phyloP scores from a whole-genome alignment of 1,140 invertebrate species.

The Sarcophaga bullata region DNA sequence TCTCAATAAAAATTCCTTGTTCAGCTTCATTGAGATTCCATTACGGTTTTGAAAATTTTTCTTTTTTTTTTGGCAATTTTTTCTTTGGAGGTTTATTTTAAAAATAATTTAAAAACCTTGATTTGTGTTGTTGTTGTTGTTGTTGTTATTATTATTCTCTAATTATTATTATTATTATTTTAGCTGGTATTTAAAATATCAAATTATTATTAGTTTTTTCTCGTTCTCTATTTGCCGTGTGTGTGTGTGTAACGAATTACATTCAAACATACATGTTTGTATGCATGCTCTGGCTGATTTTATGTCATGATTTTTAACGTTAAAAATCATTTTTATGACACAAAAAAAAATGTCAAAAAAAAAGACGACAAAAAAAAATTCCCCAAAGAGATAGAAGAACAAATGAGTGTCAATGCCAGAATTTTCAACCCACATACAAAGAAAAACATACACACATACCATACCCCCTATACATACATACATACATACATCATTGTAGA shows the following conservation, averaged over 20 bases:
- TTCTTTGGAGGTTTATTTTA: conserved; percentile 12
- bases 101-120: not conserved
- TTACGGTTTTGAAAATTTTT: too few species aligned
- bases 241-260: not conserved
- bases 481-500: not conserved
- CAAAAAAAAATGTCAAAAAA: not conserved
- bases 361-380: too few species aligned
- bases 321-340: not conserved
- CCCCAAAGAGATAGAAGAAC: too few species aligned
- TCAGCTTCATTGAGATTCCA: not conserved
- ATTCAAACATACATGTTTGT: conserved; percentile 8
- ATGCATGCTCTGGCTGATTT: not conserved
- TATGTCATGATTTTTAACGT: not conserved
- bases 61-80: not conserved
- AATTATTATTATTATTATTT: too few species aligned
- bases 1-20: not conserved
- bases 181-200: not conserved
- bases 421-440: not conserved
- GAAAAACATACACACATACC: not conserved
- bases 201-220: conserved; percentile 14
- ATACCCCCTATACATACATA: too few species aligned
- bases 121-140: not conserved
- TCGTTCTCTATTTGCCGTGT: not conserved
- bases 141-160: too few species aligned
- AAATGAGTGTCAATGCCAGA: conserved; percentile 23